These are phyloP conservation scores for Aramus guarauna DNA, from an alignment of 2,113 vertebrate genomes.

Conservation along the genomic window DNA sequence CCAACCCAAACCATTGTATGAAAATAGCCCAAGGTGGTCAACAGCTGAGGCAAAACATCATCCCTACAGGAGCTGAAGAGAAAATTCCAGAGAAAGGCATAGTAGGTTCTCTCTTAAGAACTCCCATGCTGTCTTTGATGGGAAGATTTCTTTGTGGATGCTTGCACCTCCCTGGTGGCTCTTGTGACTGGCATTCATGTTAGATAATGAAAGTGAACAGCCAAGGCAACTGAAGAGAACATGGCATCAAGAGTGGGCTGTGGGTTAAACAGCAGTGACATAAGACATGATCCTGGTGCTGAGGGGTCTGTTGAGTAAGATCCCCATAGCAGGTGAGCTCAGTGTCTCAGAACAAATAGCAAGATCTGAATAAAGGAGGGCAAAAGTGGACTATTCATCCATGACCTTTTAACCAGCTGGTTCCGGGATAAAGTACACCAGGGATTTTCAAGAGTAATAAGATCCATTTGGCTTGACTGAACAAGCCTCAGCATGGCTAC, in stretches of 20 bases:
- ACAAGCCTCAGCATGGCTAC: background rate
- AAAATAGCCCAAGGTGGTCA: background rate
- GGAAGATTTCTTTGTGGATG: background rate
- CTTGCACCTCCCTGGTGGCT: background rate
- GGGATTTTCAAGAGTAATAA: background rate
- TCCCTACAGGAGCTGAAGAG: background rate
- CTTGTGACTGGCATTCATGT: background rate
- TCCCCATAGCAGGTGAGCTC: background rate
- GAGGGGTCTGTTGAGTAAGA: background rate
- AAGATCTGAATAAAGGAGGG: background rate
- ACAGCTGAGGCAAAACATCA: background rate
- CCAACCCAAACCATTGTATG: too few relatives aligned
- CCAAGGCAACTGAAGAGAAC: background rate
- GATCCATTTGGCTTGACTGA: background rate
- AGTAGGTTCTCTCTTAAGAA: background rate
- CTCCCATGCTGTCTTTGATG: background rate
- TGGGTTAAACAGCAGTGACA: background rate
- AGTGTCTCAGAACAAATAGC: background rate
- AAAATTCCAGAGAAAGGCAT: background rate
- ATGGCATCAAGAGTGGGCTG: background rate
- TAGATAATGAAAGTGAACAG: background rate
- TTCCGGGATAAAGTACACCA: background rate
- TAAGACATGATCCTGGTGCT: background rate
- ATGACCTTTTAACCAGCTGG: background rate
- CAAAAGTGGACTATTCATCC: rapidly evolving